Base-by-base conservation (phyloP, 1,140 invertebrate species). In the Goniozus legneri region DNA sequence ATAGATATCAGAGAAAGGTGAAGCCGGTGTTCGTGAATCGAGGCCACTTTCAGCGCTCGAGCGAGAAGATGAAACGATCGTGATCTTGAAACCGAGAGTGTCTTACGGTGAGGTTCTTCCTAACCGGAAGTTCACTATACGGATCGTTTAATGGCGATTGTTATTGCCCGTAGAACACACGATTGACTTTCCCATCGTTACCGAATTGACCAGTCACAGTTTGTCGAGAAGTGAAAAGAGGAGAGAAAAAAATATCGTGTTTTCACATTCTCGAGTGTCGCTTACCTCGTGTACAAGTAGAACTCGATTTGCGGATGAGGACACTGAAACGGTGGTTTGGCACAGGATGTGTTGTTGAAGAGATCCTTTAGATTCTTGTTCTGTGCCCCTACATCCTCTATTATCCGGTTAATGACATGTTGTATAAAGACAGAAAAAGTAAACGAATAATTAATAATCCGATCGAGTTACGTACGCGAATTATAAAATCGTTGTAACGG, bases 261-360 rank as follows among this genome's bases (percentile, higher is more conserved):
- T n/a, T n/a, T n/a, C n/a, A 31, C 34, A 13, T 22, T 16, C n/a
- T n/a, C n/a, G n/a, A n/a, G n/a, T n/a, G n/a, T n/a, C n/a, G 41
- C 67, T 68, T 72, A 87, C 86, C 84, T 86, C 1, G 89, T 91
- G 52, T 89, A 91, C n/a, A 91, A 68, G 73, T 82, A 91, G 67
- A 88, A 90, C 55, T 89, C 82, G 54, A 91, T 91, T 65, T 84
- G 83, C 3, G 84, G 84, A 75, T 91, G 87, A 1, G 89, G 88
- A 74, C 88, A 91, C 40, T 76, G 79, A 67, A 80, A 89, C 0
- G 88, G 89, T 22, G 85, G 86, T 52, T 84, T 83, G n/a, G 89
- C 82, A 60, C 89, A 91, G 3, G 88, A 91, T 3, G 84, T 82
- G 2, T 85, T 89, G 60, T 90, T 88, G 59, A 86, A 88, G 2